phyloP scores from a whole-genome alignment of 1,140 invertebrate genomes.

The Heterodera schachtii region DNA sequence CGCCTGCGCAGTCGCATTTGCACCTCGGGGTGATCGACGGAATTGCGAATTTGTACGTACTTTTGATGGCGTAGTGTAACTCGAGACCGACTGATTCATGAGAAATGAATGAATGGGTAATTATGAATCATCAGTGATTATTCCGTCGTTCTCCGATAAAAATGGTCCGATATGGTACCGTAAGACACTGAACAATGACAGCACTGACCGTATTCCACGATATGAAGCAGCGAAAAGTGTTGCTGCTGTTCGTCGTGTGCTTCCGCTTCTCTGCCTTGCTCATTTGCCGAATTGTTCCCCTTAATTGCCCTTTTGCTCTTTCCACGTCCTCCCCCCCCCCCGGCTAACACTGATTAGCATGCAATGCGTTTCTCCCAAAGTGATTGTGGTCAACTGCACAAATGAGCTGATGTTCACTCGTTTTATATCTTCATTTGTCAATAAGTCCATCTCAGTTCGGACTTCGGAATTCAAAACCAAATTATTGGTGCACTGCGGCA shows the following conservation, averaged over 20 bases:
- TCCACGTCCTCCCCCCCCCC: not conserved
- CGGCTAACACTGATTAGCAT: slow-evolving; percentile 21
- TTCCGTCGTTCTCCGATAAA: no score
- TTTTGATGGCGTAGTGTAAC: slow-evolving; percentile 57
- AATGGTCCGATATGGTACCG: no score
- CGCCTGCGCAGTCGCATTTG: slow-evolving; percentile 60
- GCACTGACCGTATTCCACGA: slow-evolving; percentile 47
- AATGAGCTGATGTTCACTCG: slow-evolving; percentile 11
- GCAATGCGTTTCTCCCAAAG: slow-evolving; percentile 25
- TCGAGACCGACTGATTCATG: slow-evolving; percentile 38
- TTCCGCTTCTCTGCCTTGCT: not conserved
- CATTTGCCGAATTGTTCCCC: slow-evolving; percentile 16
- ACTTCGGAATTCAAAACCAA: slow-evolving; percentile 30
- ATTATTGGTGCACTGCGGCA: slow-evolving; percentile 39
- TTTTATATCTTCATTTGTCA: not conserved
- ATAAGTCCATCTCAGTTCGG: slow-evolving; percentile 10
- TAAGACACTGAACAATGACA: no score
- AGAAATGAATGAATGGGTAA: no score
- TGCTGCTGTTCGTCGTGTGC: not conserved
- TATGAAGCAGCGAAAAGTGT: slow-evolving; percentile 49
- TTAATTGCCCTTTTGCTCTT: not conserved
- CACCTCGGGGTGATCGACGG: slow-evolving; percentile 48
- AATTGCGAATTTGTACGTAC: slow-evolving; percentile 53
- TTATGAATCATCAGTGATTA: no score
- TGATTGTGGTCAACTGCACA: slow-evolving; percentile 21